Evolutionary conservation across 2,797 vertebrate species (phyloP).

Genomic region (Myripristis jacobus): DNA sequence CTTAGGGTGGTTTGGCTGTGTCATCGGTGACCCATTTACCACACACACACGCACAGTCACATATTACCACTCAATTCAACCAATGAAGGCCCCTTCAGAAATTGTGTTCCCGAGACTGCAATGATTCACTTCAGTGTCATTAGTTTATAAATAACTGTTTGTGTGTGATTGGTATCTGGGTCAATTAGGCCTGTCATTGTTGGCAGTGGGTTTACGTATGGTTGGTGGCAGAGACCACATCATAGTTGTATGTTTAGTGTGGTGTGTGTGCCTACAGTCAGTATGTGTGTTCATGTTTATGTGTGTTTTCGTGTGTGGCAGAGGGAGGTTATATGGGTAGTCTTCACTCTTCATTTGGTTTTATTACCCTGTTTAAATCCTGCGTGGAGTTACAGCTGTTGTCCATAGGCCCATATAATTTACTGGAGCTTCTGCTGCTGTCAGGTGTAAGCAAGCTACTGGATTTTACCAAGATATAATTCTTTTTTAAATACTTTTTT

Average conservation of each 20-base stretch:
- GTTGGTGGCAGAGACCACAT: conserved; percentile 1
- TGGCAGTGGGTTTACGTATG: neutral
- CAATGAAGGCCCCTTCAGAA: conserved; percentile 19
- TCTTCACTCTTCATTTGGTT: conserved; percentile 34
- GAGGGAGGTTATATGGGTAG: conserved; percentile 19
- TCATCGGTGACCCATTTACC: conserved; percentile 61
- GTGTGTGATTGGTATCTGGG: conserved; percentile 4
- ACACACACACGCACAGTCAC: conserved; percentile 6
- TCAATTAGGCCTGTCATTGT: neutral
- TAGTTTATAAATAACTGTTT: neutral
- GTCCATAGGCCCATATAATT: conserved; percentile 1
- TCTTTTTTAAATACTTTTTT: too few relatives aligned
- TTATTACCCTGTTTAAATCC: conserved; percentile 33
- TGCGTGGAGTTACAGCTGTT: conserved; percentile 18
- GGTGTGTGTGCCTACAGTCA: conserved; percentile 1
- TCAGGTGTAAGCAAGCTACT: neutral
- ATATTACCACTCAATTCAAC: conserved; percentile 12
- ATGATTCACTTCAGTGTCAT: conserved; percentile 1
- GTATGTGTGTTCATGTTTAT: conserved; percentile 21
- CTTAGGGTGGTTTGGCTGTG: conserved; percentile 31
- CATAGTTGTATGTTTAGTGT: neutral
- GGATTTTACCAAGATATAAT: neutral
- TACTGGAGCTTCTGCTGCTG: neutral
- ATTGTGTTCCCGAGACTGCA: conserved; percentile 7
- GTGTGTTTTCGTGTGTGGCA: conserved; percentile 29